A percentile compares a stretch with the other conserved stretches of the same genome.
Conservation (phyloP, 1,140 invertebrate genomes). For the Aphaenogaster rudis region DNA sequence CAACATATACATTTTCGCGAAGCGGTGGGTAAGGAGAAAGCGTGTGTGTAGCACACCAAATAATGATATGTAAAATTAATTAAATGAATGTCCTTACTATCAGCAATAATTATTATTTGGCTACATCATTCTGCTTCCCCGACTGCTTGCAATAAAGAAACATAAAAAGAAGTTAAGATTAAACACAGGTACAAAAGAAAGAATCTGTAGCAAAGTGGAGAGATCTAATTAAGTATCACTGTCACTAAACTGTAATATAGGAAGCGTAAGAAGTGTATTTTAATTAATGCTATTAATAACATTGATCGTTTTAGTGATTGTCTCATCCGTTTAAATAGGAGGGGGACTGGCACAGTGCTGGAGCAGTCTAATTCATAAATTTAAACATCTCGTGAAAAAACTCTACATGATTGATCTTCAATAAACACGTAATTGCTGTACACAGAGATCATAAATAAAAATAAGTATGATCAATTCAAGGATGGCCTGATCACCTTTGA, state of each 20-base stretch:
- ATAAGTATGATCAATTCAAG: conserved; percentile 19
- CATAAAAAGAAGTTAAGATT: conserved; percentile 83
- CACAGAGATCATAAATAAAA: conserved; percentile 8
- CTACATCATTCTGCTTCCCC: conserved; percentile 85
- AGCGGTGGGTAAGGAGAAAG: conserved; percentile 48
- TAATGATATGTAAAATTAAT: conserved; percentile 74
- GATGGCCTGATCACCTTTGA: not conserved
- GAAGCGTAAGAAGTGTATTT: conserved; percentile 23
- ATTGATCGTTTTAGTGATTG: not conserved
- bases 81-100: conserved; percentile 84
- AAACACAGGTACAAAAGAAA: conserved; percentile 67
- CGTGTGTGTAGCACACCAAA: conserved; percentile 52
- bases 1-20: conserved; percentile 8
- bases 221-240: conserved; percentile 36
- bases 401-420: not conserved
- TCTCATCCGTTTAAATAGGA: not conserved
- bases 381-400: conserved; percentile 3
- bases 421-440: not conserved
- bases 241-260: conserved; percentile 39
- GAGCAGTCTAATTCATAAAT: not conserved
- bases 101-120: conserved; percentile 86
- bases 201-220: conserved; percentile 49
- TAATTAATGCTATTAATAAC: conserved; percentile 32
- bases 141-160: conserved; percentile 86
- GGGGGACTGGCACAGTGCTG: conserved; percentile 19